Conservation (phyloP, 2,113 vertebrate species). For the Microcebus lehilahytsara region DNA sequence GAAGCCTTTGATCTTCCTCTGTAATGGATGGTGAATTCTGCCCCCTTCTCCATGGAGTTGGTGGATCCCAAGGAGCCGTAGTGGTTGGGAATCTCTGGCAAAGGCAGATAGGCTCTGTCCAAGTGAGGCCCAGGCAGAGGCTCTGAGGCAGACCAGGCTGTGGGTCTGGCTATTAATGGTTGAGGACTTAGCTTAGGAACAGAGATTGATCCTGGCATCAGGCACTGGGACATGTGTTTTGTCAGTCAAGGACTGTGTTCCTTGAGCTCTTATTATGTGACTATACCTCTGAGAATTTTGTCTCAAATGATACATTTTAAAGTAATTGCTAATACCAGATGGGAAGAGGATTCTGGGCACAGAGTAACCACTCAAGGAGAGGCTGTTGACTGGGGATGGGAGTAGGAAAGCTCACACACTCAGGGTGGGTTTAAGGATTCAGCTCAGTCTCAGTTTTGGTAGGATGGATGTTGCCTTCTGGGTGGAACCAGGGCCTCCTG, state of each 20-base stretch:
- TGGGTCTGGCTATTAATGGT: accelerated
- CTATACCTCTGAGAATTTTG: background rate
- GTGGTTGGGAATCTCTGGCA: constrained; percentile 88
- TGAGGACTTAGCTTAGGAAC: background rate
- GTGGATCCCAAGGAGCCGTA: constrained; percentile 85
- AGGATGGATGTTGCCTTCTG: background rate
- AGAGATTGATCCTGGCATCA: background rate
- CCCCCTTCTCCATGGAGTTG: constrained; percentile 88
- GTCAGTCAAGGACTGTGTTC: background rate
- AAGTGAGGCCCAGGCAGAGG: background rate
- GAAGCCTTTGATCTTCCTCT: constrained; percentile 88
- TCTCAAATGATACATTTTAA: background rate
- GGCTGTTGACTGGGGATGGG: too few species aligned
- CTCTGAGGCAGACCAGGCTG: background rate
- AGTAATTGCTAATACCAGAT: background rate
- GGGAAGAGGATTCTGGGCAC: background rate
- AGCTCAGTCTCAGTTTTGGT: background rate
- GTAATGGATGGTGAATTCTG: constrained; percentile 89
- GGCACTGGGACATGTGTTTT: background rate
- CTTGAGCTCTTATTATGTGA: background rate
- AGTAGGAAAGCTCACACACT: accelerated
- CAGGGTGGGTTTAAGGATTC: background rate
- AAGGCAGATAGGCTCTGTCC: background rate
- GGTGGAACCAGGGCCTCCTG: background rate
- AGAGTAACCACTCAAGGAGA: background rate